Evolutionary conservation across 2,113 vertebrate species (phyloP).

Genomic region (Scytalopus superciliaris): DNA sequence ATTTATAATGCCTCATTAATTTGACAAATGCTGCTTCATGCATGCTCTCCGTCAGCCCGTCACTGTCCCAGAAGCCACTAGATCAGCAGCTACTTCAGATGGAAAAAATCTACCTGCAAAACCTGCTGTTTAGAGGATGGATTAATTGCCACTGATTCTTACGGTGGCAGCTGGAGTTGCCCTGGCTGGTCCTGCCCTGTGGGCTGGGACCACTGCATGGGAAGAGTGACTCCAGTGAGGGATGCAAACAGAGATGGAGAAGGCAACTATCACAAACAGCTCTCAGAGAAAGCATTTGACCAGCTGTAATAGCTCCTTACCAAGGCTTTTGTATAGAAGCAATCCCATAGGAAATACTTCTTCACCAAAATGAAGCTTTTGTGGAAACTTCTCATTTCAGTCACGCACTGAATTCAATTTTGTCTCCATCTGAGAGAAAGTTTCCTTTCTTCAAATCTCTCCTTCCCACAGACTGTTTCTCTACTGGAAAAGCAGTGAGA

Average conservation of each 20-base stretch:
- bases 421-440: conserved; percentile 7
- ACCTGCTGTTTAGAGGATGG: neutral
- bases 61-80: conserved; percentile 25
- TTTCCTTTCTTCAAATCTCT: neutral
- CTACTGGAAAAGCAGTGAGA: neutral
- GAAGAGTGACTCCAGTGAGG: neutral
- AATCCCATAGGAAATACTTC: conserved; percentile 7
- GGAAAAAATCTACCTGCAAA: conserved; percentile 49
- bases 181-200: neutral
- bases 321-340: neutral
- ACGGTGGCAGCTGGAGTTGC: neutral
- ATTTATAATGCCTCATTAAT: conserved; percentile 61
- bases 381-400: conserved; percentile 11
- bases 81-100: conserved; percentile 21
- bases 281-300: neutral
- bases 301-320: neutral
- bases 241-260: neutral
- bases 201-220: accelerated
- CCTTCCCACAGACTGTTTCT: neutral
- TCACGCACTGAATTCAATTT: conserved; percentile 33
- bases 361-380: conserved; percentile 32
- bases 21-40: conserved; percentile 34
- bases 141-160: neutral
- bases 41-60: conserved; percentile 2
- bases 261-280: neutral